phyloP scores from a whole-genome alignment of 2,113 vertebrate genomes.

The Zosterops lateralis region DNA sequence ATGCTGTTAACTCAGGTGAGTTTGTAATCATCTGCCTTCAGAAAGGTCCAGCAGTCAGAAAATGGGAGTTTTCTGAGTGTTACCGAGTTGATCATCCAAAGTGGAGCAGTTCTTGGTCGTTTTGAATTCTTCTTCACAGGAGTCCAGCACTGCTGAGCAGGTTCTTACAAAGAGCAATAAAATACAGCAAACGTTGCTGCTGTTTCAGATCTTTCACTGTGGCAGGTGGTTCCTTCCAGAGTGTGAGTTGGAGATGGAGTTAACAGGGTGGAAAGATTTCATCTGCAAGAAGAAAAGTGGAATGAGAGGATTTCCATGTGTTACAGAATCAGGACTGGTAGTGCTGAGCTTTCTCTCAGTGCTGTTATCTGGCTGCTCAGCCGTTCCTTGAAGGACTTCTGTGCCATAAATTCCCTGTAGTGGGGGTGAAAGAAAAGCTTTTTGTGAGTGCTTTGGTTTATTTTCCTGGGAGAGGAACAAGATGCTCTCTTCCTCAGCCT shows the following conservation, averaged over 20 bases:
- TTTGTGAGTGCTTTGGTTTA: not conserved
- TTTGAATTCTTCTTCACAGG: not conserved
- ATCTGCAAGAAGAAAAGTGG: not conserved
- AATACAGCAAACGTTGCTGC: not conserved
- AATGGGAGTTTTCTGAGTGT: not conserved
- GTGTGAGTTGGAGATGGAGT: not conserved
- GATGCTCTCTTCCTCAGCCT: not conserved
- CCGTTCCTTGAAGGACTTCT: not conserved
- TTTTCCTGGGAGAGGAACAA: not conserved
- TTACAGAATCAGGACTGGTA: not conserved
- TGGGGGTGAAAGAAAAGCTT: not conserved
- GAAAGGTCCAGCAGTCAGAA: not conserved
- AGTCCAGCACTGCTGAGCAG: not conserved
- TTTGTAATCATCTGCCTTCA: not conserved
- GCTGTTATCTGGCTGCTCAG: not conserved
- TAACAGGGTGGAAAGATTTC: not conserved
- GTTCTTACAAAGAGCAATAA: not conserved
- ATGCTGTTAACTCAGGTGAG: conserved; percentile 95
- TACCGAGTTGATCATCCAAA: not conserved
- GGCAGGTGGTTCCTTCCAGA: not conserved
- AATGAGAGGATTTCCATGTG: not conserved
- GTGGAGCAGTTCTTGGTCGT: not conserved
- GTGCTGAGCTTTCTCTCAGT: not conserved
- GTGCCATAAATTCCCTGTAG: not conserved
- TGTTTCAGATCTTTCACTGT: not conserved